Percentiles rank a stretch among this genome's conserved stretches.
Evolutionary conservation across 2,113 vertebrate species (phyloP).

Genomic region (Paracanthobrama guichenoti): DNA sequence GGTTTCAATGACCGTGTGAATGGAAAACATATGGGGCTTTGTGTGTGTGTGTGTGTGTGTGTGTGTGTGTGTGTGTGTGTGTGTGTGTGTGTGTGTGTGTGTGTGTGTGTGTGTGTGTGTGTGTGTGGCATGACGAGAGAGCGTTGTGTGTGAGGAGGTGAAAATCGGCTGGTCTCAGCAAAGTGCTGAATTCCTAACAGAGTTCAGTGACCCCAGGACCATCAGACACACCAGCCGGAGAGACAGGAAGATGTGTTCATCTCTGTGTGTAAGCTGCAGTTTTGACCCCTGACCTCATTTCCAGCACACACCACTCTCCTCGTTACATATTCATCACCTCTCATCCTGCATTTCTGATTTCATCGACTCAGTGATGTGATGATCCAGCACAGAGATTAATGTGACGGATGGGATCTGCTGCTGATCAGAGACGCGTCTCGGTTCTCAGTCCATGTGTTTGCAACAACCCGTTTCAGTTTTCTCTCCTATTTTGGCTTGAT

Average conservation of each 20-base stretch:
- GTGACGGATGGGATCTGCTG: neutral
- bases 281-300: constrained; percentile 5
- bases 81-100: constrained; percentile 18
- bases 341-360: neutral
- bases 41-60: constrained; percentile 19
- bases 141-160: constrained; percentile 23
- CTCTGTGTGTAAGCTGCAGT: neutral
- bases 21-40: constrained; percentile 27
- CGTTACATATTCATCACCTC: neutral
- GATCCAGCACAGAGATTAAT: constrained; percentile 1
- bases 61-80: constrained; percentile 10
- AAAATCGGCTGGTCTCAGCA: constrained; percentile 51
- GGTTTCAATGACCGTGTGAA: constrained; percentile 16
- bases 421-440: neutral
- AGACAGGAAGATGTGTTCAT: constrained; percentile 25
- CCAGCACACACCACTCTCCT: neutral
- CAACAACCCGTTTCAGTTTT: neutral
- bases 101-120: constrained; percentile 19
- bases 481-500: neutral
- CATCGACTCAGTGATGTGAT: neutral
- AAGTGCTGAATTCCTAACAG: constrained; percentile 48
- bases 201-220: constrained; percentile 11
- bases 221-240: neutral
- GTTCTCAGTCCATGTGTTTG: constrained; percentile 13
- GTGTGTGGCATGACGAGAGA: neutral